Conservation (phyloP, 2,113 vertebrate species). For the Mirounga angustirostris region DNA sequence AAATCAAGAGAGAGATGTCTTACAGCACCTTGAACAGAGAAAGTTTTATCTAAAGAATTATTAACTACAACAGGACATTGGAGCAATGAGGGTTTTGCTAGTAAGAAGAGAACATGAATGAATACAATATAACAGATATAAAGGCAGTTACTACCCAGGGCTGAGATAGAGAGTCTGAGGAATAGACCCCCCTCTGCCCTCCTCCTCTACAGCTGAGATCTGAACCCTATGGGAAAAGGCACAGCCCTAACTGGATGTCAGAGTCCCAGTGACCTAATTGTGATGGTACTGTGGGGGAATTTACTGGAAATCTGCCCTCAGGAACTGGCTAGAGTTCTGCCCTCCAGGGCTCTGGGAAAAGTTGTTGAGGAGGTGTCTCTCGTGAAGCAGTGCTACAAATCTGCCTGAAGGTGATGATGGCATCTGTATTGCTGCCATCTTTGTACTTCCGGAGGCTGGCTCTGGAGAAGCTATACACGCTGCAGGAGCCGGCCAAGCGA, state of each 20-base stretch:
- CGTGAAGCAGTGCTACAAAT: neutral
- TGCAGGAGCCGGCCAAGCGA: neutral
- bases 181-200: neutral
- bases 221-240: neutral
- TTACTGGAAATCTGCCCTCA: neutral
- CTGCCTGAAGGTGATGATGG: too few relatives aligned
- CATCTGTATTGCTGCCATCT: too few relatives aligned
- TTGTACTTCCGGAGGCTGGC: neutral
- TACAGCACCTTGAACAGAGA: neutral
- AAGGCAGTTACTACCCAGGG: neutral
- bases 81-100: neutral
- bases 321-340: neutral
- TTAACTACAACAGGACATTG: neutral
- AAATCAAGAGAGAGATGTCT: neutral
- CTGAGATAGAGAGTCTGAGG: neutral
- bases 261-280: neutral
- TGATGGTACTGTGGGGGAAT: neutral
- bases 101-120: neutral
- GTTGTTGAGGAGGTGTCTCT: neutral
- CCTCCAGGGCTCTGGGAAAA: neutral
- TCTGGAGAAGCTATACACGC: neutral
- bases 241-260: neutral
- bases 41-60: neutral
- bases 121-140: neutral
- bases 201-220: neutral